phyloP scores from a whole-genome alignment of 2,797 vertebrate genomes.

The Sarcophilus harrisii region DNA sequence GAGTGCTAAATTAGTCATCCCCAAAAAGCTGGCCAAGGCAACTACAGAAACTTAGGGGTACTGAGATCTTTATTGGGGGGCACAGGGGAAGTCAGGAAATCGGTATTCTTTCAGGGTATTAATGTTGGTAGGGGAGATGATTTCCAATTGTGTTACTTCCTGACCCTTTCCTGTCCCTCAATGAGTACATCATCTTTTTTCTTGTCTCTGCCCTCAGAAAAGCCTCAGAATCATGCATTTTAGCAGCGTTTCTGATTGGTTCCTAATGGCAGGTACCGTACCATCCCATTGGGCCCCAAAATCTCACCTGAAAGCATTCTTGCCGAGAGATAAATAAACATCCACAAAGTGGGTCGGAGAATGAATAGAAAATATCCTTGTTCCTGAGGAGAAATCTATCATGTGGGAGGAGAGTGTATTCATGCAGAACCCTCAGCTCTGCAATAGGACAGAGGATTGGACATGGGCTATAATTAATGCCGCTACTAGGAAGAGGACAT shows the following conservation, averaged over 20 bases:
- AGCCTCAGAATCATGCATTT: constrained; percentile 75
- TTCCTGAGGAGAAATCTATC: constrained; percentile 73
- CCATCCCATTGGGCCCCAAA: constrained; percentile 66
- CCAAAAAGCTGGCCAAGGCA: background rate
- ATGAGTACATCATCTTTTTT: constrained; percentile 36
- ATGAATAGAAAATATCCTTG: constrained; percentile 73
- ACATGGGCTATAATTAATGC: constrained; percentile 85
- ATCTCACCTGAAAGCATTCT: constrained; percentile 68
- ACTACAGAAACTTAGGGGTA: background rate
- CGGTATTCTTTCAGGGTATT: background rate
- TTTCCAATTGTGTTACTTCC: constrained; percentile 42
- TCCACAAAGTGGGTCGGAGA: constrained; percentile 51
- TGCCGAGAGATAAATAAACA: constrained; percentile 72
- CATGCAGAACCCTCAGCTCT: constrained; percentile 73
- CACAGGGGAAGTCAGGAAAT: background rate
- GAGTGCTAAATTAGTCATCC: background rate
- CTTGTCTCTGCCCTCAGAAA: constrained; percentile 62
- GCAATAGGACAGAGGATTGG: constrained; percentile 70
- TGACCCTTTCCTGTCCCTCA: constrained; percentile 1
- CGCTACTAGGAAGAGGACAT: constrained; percentile 84
- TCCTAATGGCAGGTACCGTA: constrained; percentile 57
- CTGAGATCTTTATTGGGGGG: background rate
- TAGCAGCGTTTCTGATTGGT: constrained; percentile 75
- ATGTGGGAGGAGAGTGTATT: constrained; percentile 64
- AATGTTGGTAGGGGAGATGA: background rate